A percentile compares a stretch with the other conserved stretches of the same genome.
Evolutionary conservation across 1,140 invertebrate genomes (phyloP).

Genomic region (Pentalonia nigronervosa): DNA sequence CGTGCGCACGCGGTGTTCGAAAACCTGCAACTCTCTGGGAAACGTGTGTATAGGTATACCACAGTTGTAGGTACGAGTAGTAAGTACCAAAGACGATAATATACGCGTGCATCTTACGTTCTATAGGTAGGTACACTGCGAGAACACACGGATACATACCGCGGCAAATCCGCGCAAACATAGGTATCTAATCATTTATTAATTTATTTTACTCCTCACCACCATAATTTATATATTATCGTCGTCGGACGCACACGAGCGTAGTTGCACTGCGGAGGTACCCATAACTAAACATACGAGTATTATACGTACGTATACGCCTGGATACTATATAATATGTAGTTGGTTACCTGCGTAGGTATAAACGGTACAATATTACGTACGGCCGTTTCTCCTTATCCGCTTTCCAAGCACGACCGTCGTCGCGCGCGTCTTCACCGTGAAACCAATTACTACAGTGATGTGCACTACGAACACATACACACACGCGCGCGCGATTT

Average conservation of each 20-base stretch:
- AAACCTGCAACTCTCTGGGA: not conserved
- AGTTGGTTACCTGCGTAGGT: not conserved
- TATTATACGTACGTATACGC: not conserved
- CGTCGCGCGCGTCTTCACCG: not conserved
- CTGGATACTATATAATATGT: not conserved
- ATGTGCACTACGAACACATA: not conserved
- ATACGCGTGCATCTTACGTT: not conserved
- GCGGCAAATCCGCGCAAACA: not conserved
- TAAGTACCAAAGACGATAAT: not conserved
- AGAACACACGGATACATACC: not conserved
- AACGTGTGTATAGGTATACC: not conserved
- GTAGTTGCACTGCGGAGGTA: not conserved
- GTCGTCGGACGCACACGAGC: not conserved
- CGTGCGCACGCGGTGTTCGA: not conserved
- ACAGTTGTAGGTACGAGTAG: not conserved
- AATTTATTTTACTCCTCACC: not conserved
- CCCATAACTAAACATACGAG: not conserved
- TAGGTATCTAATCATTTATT: not conserved
- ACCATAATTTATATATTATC: not conserved
- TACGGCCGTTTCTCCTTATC: constrained; percentile 18
- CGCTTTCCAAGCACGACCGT: constrained; percentile 46
- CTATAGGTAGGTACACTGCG: not conserved
- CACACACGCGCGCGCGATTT: not conserved
- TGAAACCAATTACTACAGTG: constrained; percentile 26
- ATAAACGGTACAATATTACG: not conserved